Base-by-base conservation (phyloP, 92 coral and sea anemone species). In the Epizoanthus rinbou region DNA sequence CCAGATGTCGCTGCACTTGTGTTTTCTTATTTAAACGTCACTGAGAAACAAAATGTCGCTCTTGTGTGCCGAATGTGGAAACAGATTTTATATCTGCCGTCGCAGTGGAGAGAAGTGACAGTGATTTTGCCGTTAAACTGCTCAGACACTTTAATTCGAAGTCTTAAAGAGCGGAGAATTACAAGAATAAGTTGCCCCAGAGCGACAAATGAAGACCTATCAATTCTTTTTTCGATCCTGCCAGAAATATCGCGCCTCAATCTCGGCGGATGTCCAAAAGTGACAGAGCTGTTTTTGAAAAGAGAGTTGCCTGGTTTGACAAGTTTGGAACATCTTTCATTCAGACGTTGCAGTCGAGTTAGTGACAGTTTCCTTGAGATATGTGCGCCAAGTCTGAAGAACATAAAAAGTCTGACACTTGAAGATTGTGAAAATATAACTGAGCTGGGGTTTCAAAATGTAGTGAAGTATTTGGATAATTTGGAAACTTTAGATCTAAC, bases 361-460 rank as follows among this genome's bases (percentile, higher is more conserved):
- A 92, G 93, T 43, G 93, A 91, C 64, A 82, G 86, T 63, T 86
- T 95, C 37, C 92, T 95, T n/a, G 90, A 86, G 41, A 93, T 92
- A 3, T 88, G 91, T 76, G 97, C 92, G 13, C 94, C 94, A 2
- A 87, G 86, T 37, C 80, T 94, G 58, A 86, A 82, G 86, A 89
- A 87, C 19, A 78, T 95, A 9, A 91, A 87, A 47, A 85, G 92
- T 56, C 74, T 95, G 65, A 85, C 92, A 11, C 63, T 95, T 18
- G 97, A 95, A 65, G 98, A 93, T 75, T 95, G 97, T 57, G 93
- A 88, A 31, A 90, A 90, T 71, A 84, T 95, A 65, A 89, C 97
- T 62, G 92, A 93, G 69, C 73, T 76, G 83, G 98, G 98, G 7
- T 92, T 95, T 70, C 81, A 91, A 67, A 86, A 86, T 47, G 79